Evolutionary conservation across 2,797 vertebrate species (phyloP).

Genomic region (Odontamblyopus rebecca): DNA sequence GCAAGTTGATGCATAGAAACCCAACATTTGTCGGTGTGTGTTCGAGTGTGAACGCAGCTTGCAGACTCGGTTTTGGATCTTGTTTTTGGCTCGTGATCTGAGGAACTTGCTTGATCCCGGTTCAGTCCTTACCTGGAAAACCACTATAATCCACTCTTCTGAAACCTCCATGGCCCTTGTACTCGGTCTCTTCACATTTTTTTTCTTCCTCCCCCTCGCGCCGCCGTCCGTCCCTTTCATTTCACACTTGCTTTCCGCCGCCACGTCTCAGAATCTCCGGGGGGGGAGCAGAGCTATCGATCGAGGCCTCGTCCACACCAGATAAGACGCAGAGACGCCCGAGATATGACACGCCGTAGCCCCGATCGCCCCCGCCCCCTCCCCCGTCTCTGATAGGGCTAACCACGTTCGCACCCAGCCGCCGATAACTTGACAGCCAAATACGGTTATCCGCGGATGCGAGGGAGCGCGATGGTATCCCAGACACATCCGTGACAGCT

Average conservation of each 20-base stretch:
- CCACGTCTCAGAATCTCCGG: conserved; percentile 56
- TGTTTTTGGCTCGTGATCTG: background rate
- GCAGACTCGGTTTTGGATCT: background rate
- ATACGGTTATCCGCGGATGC: conserved; percentile 60
- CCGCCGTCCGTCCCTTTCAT: conserved; percentile 56
- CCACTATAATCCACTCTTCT: background rate
- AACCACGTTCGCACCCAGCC: conserved; percentile 59
- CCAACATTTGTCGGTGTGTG: too few species aligned
- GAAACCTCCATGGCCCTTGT: background rate
- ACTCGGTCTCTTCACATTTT: too few species aligned
- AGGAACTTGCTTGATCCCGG: background rate
- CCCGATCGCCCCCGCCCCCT: conserved; percentile 27
- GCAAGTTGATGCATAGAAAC: too few species aligned
- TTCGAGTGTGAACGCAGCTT: too few species aligned
- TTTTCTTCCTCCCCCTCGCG: conserved; percentile 21
- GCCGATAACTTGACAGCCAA: conserved; percentile 62
- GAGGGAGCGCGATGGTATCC: conserved; percentile 48
- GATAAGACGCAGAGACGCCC: conserved; percentile 36
- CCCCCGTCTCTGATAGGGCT: conserved; percentile 39
- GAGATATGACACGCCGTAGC: conserved; percentile 48
- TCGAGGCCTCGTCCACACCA: conserved; percentile 47
- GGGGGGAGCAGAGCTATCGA: conserved; percentile 55
- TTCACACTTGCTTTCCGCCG: conserved; percentile 63
- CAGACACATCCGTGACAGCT: conserved; percentile 58
- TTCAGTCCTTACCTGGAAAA: background rate